Evolutionary conservation across 2,797 vertebrate genomes (phyloP).

Genomic region (Distichodus sexfasciatus): DNA sequence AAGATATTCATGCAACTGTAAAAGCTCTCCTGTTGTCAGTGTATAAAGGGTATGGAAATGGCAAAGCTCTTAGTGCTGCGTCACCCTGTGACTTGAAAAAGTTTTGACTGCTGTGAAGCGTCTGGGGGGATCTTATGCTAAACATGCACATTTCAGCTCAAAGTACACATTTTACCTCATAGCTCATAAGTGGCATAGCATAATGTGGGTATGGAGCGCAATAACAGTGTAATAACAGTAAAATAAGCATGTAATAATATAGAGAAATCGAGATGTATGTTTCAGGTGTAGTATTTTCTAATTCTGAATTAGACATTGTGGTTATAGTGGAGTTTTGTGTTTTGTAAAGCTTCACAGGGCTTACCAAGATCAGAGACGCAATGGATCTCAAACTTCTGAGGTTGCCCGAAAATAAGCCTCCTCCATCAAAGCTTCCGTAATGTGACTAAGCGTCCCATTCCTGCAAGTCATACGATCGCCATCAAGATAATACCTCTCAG

Average conservation of each 20-base stretch:
- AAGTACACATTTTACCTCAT: background rate
- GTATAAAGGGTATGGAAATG: background rate
- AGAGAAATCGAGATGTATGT: too few relatives aligned
- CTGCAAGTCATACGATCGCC: constrained; percentile 37
- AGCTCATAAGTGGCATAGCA: background rate
- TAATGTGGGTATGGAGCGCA: background rate
- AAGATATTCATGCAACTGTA: background rate
- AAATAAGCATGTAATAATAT: too few relatives aligned
- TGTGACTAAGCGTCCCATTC: constrained; percentile 29
- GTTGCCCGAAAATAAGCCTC: constrained; percentile 24
- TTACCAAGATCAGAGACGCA: background rate
- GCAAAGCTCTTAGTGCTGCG: constrained; percentile 6
- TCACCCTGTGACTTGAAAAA: constrained; percentile 8
- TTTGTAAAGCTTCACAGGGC: background rate
- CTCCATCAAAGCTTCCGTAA: constrained; percentile 27
- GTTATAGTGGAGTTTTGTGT: too few relatives aligned
- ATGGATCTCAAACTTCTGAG: background rate
- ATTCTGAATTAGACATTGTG: too few relatives aligned
- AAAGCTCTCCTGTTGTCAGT: constrained; percentile 4
- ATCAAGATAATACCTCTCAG: constrained; percentile 23
- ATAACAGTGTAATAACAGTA: background rate
- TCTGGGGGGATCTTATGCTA: constrained; percentile 4
- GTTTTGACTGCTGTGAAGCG: background rate
- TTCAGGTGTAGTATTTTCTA: too few relatives aligned
- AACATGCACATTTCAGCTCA: constrained; percentile 12